Percentiles rank a stretch among this genome's conserved stretches.
Conservation (phyloP, 2,888 invertebrate species). For the Melinaea menophilus region DNA sequence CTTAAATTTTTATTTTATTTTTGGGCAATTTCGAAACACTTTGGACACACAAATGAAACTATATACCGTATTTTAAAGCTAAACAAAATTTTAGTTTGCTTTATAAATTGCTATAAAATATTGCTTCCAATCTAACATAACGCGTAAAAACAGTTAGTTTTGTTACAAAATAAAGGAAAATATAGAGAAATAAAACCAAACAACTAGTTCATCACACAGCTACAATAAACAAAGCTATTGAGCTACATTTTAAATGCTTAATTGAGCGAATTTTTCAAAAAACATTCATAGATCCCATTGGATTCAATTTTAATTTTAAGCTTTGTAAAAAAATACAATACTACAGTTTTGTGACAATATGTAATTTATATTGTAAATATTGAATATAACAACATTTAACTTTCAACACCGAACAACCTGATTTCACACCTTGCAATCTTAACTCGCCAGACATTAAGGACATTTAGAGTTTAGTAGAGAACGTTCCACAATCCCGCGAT, state of each 20-base stretch:
- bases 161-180: constrained; percentile 3
- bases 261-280: neutral
- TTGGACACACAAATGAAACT: neutral
- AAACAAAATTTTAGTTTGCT: constrained; percentile 6
- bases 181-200: constrained; percentile 2
- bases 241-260: constrained; percentile 5
- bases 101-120: constrained; percentile 7
- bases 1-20: neutral
- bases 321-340: neutral
- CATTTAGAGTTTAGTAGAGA: constrained; percentile 8
- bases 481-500: constrained; percentile 15
- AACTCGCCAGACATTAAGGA: constrained; percentile 2
- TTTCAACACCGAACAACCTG: too few species aligned
- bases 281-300: neutral
- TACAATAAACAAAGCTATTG: neutral
- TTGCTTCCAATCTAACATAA: constrained; percentile 4
- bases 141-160: neutral
- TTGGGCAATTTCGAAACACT: neutral
- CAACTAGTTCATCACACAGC: constrained; percentile 3
- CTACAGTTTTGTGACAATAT: neutral
- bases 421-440: neutral
- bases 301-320: neutral
- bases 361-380: too few species aligned
- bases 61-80: constrained; percentile 3
- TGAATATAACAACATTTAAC: too few species aligned